Base-by-base conservation (phyloP, 2,888 invertebrate genomes). In the Shargacucullia verbasci region DNA sequence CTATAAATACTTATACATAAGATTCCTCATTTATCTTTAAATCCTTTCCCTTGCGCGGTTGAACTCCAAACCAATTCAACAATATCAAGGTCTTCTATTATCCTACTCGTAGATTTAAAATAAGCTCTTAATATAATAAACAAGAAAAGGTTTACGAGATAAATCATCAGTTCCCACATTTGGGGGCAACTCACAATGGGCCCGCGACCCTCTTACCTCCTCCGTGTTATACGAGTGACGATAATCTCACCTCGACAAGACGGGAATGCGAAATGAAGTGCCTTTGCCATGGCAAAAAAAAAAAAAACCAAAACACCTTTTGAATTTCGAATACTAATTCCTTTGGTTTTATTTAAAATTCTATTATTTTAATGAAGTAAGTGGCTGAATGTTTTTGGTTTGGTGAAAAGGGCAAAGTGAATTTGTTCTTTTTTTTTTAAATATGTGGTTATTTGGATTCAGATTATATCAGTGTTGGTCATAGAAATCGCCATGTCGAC, bases 111-210 rank as follows among this genome's bases (percentile, higher is more conserved):
- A 44, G 37, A 54, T 29, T 46, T 47, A 48, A 76, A 78, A 78
- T 75, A 76, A 73, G 70, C 66, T 43, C 69, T 68, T 83, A 82
- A 84, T 80, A 76, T 69, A 81, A 79, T 80, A 81, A 81, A 74
- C 66, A 61, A 73, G 69, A 79, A 82, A 78, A 76, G 70, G 70
- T 74, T 71, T 49, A 56, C 64, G 71, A 80, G 85, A 88, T 86
- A 82, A 80, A 83, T 83, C 82, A 76, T 86, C 84, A 75, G 80
- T 87, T 88, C 87, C 86, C 89, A 87, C 87, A 86, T 80, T 82
- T 76, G 79, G 75, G 80, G 78, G 78, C 60, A 63, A 70, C 55
- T 72, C 65, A 82, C 76, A 82, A 84, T 72, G 60, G 76, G 27
- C 47, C 65, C 39, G 81, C 76, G 74, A 57, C 69, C 70, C 76